A percentile compares a stretch with the other conserved stretches of the same genome.
Evolutionary conservation across 2,797 vertebrate genomes (phyloP).

Genomic region (Hapalemur alaotrensis): DNA sequence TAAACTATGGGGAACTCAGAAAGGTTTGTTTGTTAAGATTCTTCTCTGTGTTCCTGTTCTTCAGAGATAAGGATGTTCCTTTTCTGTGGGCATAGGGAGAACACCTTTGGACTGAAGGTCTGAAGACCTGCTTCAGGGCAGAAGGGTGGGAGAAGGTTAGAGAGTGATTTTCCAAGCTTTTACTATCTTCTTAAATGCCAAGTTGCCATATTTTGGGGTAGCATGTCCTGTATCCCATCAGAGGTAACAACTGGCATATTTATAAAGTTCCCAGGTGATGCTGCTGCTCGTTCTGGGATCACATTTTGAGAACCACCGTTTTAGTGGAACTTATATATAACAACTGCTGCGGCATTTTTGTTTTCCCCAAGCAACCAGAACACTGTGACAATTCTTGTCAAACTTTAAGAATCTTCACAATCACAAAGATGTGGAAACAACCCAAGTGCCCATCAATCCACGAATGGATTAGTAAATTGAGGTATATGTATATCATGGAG

Average conservation of each 20-base stretch:
- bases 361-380: not conserved
- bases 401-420: not conserved
- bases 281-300: not conserved
- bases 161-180: not conserved
- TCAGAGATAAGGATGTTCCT: not conserved
- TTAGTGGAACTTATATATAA: not conserved
- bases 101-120: not conserved
- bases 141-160: not conserved
- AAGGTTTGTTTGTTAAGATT: not conserved
- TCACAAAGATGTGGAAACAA: too few species aligned
- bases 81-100: not conserved
- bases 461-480: too few species aligned
- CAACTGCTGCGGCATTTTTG: not conserved
- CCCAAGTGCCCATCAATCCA: too few species aligned
- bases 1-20: not conserved
- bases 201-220: not conserved
- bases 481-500: too few species aligned
- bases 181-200: not conserved
- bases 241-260: not conserved
- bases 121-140: not conserved
- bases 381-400: not conserved
- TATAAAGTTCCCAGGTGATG: not conserved
- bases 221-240: not conserved
- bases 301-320: not conserved
- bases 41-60: not conserved